These are phyloP conservation scores for Catagonus wagneri DNA, from an alignment of 2,113 vertebrate genomes.

Conservation along the genomic window DNA sequence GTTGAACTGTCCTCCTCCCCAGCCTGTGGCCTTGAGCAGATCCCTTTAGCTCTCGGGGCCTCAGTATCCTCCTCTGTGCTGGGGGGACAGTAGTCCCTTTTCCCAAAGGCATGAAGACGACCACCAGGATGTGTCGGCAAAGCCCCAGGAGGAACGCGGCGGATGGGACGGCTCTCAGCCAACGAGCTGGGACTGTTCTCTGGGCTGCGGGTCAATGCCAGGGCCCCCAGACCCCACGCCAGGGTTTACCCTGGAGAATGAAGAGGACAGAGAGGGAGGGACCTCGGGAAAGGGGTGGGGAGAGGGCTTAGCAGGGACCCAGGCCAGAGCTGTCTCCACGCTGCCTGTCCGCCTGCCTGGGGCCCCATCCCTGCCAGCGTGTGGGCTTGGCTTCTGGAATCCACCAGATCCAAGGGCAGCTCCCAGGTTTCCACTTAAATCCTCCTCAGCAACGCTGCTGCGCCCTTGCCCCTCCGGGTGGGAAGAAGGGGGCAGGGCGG, in stretches of 20 bases:
- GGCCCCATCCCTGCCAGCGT: neutral
- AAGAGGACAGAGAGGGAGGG: neutral
- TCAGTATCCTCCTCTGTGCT: neutral
- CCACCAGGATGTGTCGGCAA: no score
- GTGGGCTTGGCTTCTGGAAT: neutral
- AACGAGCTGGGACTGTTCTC: neutral
- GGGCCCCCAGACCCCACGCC: neutral
- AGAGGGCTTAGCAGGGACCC: no score
- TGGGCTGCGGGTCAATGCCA: neutral
- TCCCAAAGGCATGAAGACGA: neutral
- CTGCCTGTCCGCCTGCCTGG: neutral
- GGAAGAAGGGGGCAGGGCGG: neutral
- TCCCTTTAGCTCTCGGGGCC: neutral
- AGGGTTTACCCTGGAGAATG: neutral
- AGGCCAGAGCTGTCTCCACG: neutral
- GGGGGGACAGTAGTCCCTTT: neutral
- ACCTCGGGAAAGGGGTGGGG: rapidly evolving
- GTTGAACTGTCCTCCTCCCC: neutral
- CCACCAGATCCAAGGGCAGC: neutral
- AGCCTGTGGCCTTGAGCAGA: neutral
- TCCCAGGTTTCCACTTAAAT: neutral
- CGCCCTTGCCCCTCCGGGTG: neutral
- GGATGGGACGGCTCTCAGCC: neutral
- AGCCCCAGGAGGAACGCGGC: neutral
- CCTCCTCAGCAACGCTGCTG: neutral